Evolutionary conservation across 2,113 vertebrate genomes (phyloP), one percentile per base, ranked within the genome.

Genomic region (Willisornis vidua): DNA sequence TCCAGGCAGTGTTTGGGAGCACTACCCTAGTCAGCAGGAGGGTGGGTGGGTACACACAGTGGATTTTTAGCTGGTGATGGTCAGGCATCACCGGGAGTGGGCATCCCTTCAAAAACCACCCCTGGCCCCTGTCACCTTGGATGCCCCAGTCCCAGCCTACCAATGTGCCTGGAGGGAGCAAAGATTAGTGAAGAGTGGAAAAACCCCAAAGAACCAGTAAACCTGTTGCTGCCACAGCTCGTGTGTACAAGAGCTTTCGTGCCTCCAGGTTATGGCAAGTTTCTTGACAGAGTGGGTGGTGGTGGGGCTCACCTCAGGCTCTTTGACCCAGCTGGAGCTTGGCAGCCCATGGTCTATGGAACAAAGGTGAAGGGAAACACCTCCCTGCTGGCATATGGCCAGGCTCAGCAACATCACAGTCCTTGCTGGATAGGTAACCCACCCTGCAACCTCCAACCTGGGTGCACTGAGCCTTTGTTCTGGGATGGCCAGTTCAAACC

Each of bases 221-320:
- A 61, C 55, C 23, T 1, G 3, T 61, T 26, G 33, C 16, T 28
- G 29, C 33, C 0, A 0, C 26, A 26, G 39, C 31, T 37, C 51
- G 29, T 0, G 1, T 61, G 59, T 1, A 1, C 24, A 20, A 37
- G 37, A 39, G 48, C n/a, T 65, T 70, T 76, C 29, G 1, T 3
- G 8, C 24, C 43, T 48, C 29, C 0, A 3, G 9, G 12, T 9
- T 57, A 57, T 14, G 26, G 20, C 66, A 58, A 22, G 45, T 78
- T 67, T 71, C 52, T 82, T 75, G 75, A 39, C 66, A 75, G 19
- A 82, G 78, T 0, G 2, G 78, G 78, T 0, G 9, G 73, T 81
- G 76, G 17, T 8, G 0, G 59, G 65, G 57, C 29, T 87, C 4
- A 1, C 52, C 57, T 45, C 13, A 4, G 23, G 51, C 24, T 55